These are phyloP conservation scores for Meganola albula DNA, from an alignment of 2,888 invertebrate species.

Conservation along the genomic window DNA sequence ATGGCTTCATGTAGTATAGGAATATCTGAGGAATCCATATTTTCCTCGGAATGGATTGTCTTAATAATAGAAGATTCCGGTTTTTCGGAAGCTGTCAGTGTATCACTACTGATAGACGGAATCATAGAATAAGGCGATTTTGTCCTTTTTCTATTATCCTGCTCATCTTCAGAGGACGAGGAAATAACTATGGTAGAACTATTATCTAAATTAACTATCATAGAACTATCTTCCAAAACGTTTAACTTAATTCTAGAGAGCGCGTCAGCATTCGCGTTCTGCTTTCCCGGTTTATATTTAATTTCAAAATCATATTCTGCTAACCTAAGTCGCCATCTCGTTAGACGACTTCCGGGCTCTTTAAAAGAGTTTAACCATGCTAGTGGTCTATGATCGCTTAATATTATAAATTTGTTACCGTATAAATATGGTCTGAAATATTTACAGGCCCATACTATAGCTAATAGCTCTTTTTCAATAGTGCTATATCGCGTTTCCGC, in stretches of 20 bases:
- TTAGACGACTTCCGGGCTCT: background rate
- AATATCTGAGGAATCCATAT: no score
- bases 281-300: background rate
- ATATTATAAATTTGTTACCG: conserved; percentile 5
- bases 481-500: conserved; percentile 6
- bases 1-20: no score
- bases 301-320: background rate
- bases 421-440: conserved; percentile 7
- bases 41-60: no score
- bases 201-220: no score
- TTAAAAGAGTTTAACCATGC: background rate
- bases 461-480: conserved; percentile 5
- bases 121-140: no score
- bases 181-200: no score
- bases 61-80: no score
- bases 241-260: conserved; percentile 1
- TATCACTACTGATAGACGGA: no score
- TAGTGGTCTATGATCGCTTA: conserved; percentile 4
- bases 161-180: no score
- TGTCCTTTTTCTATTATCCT: no score
- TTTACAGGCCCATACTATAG: conserved; percentile 8
- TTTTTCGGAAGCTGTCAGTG: no score
- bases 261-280: background rate
- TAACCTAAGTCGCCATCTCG: background rate
- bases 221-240: no score